Evolutionary conservation across 1,140 invertebrate species (phyloP).

Genomic region (Aphidius gifuensis): DNA sequence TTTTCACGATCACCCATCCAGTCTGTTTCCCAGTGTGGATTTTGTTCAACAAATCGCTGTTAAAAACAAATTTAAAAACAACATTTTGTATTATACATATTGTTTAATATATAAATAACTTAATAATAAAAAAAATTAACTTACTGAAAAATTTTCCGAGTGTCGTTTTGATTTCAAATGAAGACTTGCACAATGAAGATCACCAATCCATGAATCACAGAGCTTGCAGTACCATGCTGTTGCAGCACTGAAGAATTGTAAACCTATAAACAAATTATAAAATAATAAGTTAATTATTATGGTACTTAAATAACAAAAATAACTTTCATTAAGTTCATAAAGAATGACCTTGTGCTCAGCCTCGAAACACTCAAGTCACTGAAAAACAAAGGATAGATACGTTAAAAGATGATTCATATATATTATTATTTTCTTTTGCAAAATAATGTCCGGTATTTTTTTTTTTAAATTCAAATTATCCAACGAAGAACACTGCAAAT

Average conservation of each 20-base stretch:
- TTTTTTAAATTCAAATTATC: not conserved
- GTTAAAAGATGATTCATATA: slow-evolving; percentile 36
- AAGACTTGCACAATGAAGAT: slow-evolving; percentile 78
- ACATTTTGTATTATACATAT: not conserved
- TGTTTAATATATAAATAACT: slow-evolving; percentile 13
- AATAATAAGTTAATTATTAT: slow-evolving; percentile 21
- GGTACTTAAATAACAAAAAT: slow-evolving; percentile 14
- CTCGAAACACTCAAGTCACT: slow-evolving; percentile 47
- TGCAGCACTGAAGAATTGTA: slow-evolving; percentile 81
- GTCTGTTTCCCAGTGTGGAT: slow-evolving; percentile 80
- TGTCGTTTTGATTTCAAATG: slow-evolving; percentile 78
- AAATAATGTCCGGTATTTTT: not conserved
- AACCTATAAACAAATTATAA: slow-evolving; percentile 59
- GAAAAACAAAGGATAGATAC: slow-evolving; percentile 43
- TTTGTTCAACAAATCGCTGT: slow-evolving; percentile 74
- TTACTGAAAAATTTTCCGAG: slow-evolving; percentile 75
- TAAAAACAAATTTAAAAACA: slow-evolving; percentile 17
- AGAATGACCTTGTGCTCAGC: slow-evolving; percentile 51
- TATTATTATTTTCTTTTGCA: slow-evolving; percentile 13
- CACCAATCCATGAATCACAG: slow-evolving; percentile 81
- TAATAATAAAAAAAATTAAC: slow-evolving; percentile 35
- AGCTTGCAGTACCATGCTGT: slow-evolving; percentile 87
- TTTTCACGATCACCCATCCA: slow-evolving; percentile 79
- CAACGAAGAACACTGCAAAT: too few species aligned
- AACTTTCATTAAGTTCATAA: slow-evolving; percentile 35